A percentile compares a stretch with the other conserved stretches of the same genome.
These are phyloP conservation scores for Drosophila malerkotliana DNA, from an alignment of 1,140 invertebrate genomes.

Conservation along the genomic window DNA sequence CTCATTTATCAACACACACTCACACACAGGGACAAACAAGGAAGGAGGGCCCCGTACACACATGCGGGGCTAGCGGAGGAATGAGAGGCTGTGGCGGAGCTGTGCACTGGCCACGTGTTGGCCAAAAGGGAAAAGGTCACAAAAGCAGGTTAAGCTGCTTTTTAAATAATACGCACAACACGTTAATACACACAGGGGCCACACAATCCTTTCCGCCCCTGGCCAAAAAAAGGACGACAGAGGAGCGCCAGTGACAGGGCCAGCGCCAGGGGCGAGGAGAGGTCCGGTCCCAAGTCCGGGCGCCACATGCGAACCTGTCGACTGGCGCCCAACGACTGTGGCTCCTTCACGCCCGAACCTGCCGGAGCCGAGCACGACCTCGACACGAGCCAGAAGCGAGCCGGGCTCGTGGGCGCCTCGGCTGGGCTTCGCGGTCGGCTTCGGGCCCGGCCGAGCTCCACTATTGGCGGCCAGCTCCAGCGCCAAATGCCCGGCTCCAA, in stretches of 20 bases:
- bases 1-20: conserved; percentile 62
- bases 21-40: not conserved
- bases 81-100: conserved; percentile 41
- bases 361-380: not conserved
- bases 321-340: conserved; percentile 51
- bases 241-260: no score
- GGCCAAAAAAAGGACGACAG: not conserved
- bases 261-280: not conserved
- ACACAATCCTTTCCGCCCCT: conserved; percentile 9
- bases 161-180: conserved; percentile 75
- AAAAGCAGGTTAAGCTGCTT: conserved; percentile 81
- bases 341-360: not conserved
- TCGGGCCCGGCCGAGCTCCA: conserved; percentile 13
- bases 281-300: conserved; percentile 10
- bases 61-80: conserved; percentile 9
- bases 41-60: not conserved
- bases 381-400: not conserved
- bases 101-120: conserved; percentile 35
- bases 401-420: no score
- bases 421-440: no score
- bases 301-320: conserved; percentile 49
- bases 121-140: conserved; percentile 75
- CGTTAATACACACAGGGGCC: conserved; percentile 49
- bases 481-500: not conserved
- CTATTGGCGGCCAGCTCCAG: conserved; percentile 32